Evolutionary conservation across 2,888 invertebrate species (phyloP), one percentile per base, ranked within the genome.

Genomic region (Melangyna quadrimaculata): DNA sequence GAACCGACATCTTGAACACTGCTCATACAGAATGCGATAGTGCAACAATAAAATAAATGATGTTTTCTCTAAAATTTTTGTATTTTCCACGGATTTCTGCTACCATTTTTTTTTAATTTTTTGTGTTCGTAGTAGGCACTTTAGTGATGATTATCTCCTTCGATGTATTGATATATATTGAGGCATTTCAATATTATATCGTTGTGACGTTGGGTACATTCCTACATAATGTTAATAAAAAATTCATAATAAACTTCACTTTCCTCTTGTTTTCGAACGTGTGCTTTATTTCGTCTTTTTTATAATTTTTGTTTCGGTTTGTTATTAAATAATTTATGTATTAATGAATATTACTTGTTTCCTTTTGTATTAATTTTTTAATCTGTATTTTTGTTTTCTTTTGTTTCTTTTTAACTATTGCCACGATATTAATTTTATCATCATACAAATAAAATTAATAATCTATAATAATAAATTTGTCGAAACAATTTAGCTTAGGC

Each of bases 271-370:
- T 91, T 90, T 90, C 89, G 89, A 91, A 91, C 90, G 88, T 91
- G 91, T 91, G 91, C 91, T 91, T 91, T 91, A 91, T 91, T 90
- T 88, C 87, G 84, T 90, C 89, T 89, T 89, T 88, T 89, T 89
- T 88, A 89, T 89, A 89, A 88, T 90, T 89, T 89, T 72, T 87
- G 81, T 88, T 89, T 70, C 67, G 65, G 27, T 79, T 53, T 87
- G 43, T 78, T 73, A 71, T 82, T 87, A 73, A 78, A 79, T 84
- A 84, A 84, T 84, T 80, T 67, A 79, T 80, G 79, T 84, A 80
- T 84, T 67, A 75, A 67, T 84, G 84, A 72, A 72, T 78, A 83
- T 86, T 75, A 87, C 72, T 87, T 88, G 88, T 87, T 87, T 87
- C 75, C 78, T 87, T n/a, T 80, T 75, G 74, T 63, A 35, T 70